phyloP scores from a whole-genome alignment of 2,888 invertebrate genomes.

The Choreutis nemorana region DNA sequence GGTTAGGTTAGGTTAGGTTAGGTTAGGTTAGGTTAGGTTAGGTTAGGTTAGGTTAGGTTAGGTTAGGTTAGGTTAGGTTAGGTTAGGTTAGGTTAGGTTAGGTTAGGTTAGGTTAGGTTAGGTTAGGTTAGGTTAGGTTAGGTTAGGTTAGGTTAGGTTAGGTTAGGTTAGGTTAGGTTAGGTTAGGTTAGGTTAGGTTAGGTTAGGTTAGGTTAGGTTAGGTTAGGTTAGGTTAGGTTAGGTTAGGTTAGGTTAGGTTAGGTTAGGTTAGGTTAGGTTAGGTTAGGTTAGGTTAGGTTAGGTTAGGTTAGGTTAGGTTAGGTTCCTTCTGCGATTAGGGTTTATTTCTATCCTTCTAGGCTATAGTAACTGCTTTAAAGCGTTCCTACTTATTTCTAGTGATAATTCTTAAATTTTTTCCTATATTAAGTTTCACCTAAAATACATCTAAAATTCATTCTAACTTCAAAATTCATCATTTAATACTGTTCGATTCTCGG shows the following conservation, averaged over 20 bases:
- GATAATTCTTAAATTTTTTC: too few relatives aligned
- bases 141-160: constrained; percentile 11
- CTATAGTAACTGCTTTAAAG: too few relatives aligned
- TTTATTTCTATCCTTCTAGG: too few relatives aligned
- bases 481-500: too few relatives aligned
- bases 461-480: too few relatives aligned
- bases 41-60: constrained; percentile 8
- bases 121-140: constrained; percentile 10
- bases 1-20: constrained; percentile 9
- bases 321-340: too few relatives aligned
- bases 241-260: constrained; percentile 12
- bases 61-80: constrained; percentile 7
- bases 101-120: constrained; percentile 7
- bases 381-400: too few relatives aligned
- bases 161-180: constrained; percentile 12
- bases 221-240: constrained; percentile 12
- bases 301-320: constrained; percentile 14
- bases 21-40: constrained; percentile 7
- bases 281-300: constrained; percentile 12
- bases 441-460: too few relatives aligned
- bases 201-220: constrained; percentile 10
- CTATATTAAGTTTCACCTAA: too few relatives aligned
- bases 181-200: constrained; percentile 12
- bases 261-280: constrained; percentile 13
- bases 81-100: constrained; percentile 7